Base-by-base conservation (phyloP, 2,888 invertebrate genomes). In the Abscondita cerata region DNA sequence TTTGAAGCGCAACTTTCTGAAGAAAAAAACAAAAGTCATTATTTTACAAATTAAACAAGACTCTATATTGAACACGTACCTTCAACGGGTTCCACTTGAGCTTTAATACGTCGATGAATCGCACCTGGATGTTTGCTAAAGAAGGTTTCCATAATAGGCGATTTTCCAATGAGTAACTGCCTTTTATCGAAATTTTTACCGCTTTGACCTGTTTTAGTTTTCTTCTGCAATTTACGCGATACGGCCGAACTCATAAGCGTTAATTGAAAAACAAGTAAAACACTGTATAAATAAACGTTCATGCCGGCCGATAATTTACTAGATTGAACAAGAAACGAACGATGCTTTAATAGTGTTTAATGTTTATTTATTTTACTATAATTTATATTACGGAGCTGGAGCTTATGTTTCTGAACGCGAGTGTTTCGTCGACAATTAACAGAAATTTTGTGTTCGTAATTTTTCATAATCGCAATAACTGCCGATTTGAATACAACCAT, bases 1-100 rank as follows among this genome's bases (percentile, higher is more conserved):
- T 40, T 34, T 1, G 59, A 48, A 20, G 36, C 50, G 41, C 67
- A 67, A 55, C 52, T 62, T 53, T 64, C 67, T 67, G n/a, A n/a
- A n/a, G n/a, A n/a, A n/a, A 44, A 52, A 63, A 52, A 2, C 16
- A 53, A 15, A n/a, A 13, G 12, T 6, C 25, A 4, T 1, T 13
- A 48, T n/a, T n/a, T n/a, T n/a, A n/a, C n/a, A n/a, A n/a, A 25
- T 40, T 53, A n/a, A n/a, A n/a, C n/a, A n/a, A n/a, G n/a, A n/a
- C n/a, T n/a, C n/a, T n/a, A n/a, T n/a, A n/a, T n/a, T 44, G 33
- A 40, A 52, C 16, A 15, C 8, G 12, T 44, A 44, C 44, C 44
- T 44, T 44, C 44, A 15, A 44, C n/a, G 1, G 44, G 44, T 15
- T 44, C 18, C 3, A 44, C 44, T 16, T 44, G 44, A 11, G 44